These are phyloP conservation scores for Kryptolebias ocellatus DNA, from an alignment of 2,797 vertebrate species.

Conservation along the genomic window DNA sequence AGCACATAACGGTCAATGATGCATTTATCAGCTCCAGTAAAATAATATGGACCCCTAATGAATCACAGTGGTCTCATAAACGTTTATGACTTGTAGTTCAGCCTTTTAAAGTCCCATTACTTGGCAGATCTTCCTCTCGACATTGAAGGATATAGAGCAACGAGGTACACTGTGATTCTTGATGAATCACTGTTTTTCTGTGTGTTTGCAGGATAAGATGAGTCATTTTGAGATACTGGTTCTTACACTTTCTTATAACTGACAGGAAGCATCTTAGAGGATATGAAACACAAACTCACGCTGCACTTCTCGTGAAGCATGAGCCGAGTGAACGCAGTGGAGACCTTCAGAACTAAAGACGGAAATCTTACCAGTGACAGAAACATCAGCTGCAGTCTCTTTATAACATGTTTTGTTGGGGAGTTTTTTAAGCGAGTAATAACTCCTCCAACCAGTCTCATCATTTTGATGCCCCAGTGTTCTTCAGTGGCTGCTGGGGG, in stretches of 20 bases:
- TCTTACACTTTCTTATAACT: constrained; percentile 16
- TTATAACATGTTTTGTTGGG: background rate
- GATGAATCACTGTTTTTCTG: constrained; percentile 11
- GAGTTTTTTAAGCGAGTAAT: constrained; percentile 10
- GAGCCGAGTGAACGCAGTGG: background rate
- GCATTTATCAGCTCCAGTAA: constrained; percentile 42
- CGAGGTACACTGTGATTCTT: constrained; percentile 1
- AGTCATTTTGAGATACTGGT: constrained; percentile 47
- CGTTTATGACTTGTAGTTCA: constrained; percentile 51
- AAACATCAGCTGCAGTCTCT: background rate
- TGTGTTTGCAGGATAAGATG: constrained; percentile 20
- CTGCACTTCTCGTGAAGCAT: background rate
- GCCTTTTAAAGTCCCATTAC: constrained; percentile 33
- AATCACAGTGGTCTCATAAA: constrained; percentile 41
- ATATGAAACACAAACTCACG: background rate
- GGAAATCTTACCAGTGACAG: constrained; percentile 6
- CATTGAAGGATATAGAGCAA: background rate
- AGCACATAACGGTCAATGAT: constrained; percentile 44
- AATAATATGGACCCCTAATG: constrained; percentile 45
- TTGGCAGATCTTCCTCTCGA: constrained; percentile 19
- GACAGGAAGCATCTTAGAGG: constrained; percentile 15
- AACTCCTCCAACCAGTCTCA: constrained; percentile 40
- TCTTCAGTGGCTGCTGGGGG: constrained; percentile 26
- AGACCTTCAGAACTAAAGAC: background rate
- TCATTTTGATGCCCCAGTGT: constrained; percentile 30